phyloP scores from a whole-genome alignment of 92 coral and sea anemone species.

The Zoanthus sansibaricus region DNA sequence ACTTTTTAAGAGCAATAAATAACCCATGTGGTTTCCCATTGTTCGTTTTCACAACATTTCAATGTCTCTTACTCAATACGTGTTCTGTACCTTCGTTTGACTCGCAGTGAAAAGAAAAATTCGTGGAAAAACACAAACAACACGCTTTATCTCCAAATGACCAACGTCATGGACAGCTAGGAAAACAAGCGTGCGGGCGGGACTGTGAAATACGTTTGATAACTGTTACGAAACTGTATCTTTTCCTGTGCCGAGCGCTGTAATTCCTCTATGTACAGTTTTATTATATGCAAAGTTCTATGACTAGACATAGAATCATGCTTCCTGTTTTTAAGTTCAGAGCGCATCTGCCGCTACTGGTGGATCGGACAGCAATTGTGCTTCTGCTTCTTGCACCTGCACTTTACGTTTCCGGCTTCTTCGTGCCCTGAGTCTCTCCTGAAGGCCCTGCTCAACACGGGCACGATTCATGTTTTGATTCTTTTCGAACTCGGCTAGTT shows the following conservation, averaged over 20 bases:
- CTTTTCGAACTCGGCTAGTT: constrained; percentile 92
- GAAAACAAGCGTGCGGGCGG: neutral
- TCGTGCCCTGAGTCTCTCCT: constrained; percentile 90
- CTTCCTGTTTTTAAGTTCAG: neutral
- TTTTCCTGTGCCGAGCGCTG: neutral
- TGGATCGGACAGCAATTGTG: constrained; percentile 61
- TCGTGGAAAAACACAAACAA: too few species aligned
- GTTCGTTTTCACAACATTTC: too few species aligned
- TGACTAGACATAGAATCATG: neutral
- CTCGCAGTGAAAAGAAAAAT: too few species aligned
- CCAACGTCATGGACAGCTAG: neutral
- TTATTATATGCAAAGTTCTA: neutral
- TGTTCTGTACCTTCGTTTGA: too few species aligned
- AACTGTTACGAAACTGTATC: neutral
- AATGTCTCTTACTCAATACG: too few species aligned
- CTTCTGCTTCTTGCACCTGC: constrained; percentile 80
- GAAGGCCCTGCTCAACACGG: constrained; percentile 92
- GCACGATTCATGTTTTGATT: constrained; percentile 93
- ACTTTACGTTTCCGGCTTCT: constrained; percentile 86
- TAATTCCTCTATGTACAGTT: neutral
- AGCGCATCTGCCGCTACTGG: constrained; percentile 56
- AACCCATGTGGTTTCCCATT: too few species aligned
- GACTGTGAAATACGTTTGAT: neutral
- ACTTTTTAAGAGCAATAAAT: too few species aligned
- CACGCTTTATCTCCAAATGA: neutral